These are phyloP conservation scores for Phrynocephalus forsythii DNA, from an alignment of 2,797 vertebrate genomes.

Conservation along the genomic window DNA sequence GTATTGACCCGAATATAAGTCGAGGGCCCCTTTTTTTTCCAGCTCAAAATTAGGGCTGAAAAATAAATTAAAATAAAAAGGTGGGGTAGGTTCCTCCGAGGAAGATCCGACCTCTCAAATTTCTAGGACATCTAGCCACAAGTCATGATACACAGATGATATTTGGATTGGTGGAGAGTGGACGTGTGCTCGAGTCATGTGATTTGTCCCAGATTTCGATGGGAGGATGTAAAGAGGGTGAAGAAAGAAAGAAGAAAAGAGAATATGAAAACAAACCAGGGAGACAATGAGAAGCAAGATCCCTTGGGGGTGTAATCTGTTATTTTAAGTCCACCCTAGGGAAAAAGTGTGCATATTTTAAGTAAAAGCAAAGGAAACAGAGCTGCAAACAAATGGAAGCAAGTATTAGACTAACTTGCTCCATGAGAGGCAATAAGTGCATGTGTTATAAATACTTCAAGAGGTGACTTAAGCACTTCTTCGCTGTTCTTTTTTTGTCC, in stretches of 20 bases:
- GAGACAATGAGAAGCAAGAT: background rate
- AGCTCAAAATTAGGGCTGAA: no score
- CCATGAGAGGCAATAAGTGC: background rate
- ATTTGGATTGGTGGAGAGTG: background rate
- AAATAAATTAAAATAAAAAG: background rate
- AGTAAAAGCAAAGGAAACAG: background rate
- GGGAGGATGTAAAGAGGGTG: background rate
- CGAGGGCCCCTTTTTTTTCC: no score
- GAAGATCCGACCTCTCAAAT: background rate
- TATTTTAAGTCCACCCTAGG: background rate
- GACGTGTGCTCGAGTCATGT: no score
- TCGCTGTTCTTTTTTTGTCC: constrained; percentile 14
- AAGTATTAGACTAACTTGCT: background rate
- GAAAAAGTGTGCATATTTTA: background rate
- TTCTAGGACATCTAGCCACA: no score
- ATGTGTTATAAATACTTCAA: background rate
- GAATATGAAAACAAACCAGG: accelerated
- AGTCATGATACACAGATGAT: background rate
- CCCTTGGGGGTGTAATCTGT: background rate
- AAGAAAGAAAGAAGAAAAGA: background rate
- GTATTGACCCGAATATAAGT: no score
- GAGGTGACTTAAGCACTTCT: background rate
- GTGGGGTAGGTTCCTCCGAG: no score
- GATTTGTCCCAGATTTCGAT: background rate
- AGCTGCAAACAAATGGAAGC: background rate